These are phyloP conservation scores for Empidonax alnorum DNA, from an alignment of 2,113 vertebrate genomes.

Conservation along the genomic window DNA sequence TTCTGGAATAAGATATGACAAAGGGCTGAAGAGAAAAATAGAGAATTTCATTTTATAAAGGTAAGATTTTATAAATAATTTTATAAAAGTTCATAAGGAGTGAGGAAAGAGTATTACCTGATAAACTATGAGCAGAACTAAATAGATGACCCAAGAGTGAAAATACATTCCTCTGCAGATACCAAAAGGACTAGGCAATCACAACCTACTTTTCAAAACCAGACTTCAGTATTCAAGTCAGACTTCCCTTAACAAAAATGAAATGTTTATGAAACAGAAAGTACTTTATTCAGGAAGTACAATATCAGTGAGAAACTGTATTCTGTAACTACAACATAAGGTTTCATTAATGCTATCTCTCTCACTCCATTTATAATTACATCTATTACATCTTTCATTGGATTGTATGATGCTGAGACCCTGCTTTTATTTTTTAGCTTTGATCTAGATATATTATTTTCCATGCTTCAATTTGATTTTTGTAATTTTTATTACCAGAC, in stretches of 20 bases:
- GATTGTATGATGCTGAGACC: background rate
- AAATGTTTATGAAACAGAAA: background rate
- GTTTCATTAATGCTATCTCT: background rate
- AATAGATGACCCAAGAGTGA: background rate
- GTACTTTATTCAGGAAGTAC: background rate
- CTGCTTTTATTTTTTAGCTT: background rate
- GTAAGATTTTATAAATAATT: background rate
- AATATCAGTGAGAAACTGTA: background rate
- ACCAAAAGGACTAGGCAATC: background rate
- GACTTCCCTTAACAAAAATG: background rate
- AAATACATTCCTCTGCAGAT: background rate
- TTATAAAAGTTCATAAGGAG: background rate
- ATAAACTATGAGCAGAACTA: background rate
- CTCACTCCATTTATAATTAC: background rate
- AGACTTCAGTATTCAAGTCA: background rate
- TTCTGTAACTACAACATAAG: background rate
- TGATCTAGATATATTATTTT: background rate
- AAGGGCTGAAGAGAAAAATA: background rate
- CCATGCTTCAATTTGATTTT: background rate
- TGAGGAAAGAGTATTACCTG: background rate
- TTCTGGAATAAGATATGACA: background rate
- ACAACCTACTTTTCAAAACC: background rate
- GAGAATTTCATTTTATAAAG: background rate
- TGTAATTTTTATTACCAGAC: conserved; percentile 8
- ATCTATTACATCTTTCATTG: background rate